A percentile compares a stretch with the other conserved stretches of the same genome.
phyloP scores from a whole-genome alignment of 2,797 vertebrate species.

The Bufotes viridis region DNA sequence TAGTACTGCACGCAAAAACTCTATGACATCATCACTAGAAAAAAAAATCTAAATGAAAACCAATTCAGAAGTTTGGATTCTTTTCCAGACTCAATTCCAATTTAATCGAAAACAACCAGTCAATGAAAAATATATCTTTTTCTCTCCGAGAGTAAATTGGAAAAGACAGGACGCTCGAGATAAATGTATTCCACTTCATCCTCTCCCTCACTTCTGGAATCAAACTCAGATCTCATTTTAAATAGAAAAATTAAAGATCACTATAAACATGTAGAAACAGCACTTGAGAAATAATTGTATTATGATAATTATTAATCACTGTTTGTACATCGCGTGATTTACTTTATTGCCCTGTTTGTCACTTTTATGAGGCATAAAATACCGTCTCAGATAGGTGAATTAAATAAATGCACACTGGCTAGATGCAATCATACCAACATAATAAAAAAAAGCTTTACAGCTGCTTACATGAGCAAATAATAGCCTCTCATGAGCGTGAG shows the following conservation, averaged over 20 bases:
- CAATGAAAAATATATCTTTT: conserved; percentile 61
- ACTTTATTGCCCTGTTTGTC: conserved; percentile 29
- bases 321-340: conserved; percentile 32
- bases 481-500: conserved; percentile 15
- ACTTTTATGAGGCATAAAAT: conserved; percentile 34
- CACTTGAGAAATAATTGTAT: conserved; percentile 43
- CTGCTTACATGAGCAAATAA: conserved; percentile 44
- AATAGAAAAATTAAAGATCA: conserved; percentile 46
- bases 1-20: too few species aligned
- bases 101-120: conserved; percentile 67
- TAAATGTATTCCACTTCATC: conserved; percentile 50
- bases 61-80: conserved; percentile 68
- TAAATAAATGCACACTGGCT: conserved; percentile 36
- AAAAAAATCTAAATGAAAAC: conserved; percentile 65
- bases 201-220: conserved; percentile 24
- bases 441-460: conserved; percentile 38
- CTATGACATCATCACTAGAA: conserved; percentile 24
- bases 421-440: conserved; percentile 43
- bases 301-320: conserved; percentile 48
- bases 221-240: conserved; percentile 45
- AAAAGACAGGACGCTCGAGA: conserved; percentile 62
- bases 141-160: conserved; percentile 61
- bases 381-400: conserved; percentile 26
- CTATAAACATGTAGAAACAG: conserved; percentile 31
- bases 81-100: conserved; percentile 63